phyloP scores from a whole-genome alignment of 2,888 invertebrate species.

The Orthosia incerta region DNA sequence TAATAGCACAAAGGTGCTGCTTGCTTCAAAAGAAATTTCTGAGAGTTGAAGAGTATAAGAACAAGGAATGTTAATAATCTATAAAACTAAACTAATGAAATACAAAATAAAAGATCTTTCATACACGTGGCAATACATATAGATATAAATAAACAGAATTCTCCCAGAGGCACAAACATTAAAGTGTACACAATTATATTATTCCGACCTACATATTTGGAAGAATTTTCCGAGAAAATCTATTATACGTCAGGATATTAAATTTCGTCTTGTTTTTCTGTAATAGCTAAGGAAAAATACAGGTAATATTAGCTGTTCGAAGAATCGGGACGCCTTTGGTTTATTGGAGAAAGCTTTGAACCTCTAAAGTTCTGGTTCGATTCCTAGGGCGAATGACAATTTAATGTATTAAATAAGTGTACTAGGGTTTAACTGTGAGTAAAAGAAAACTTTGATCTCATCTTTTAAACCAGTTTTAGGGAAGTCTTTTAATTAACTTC shows the following conservation, averaged over 20 bases:
- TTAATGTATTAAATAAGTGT: no score
- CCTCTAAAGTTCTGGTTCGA: not conserved
- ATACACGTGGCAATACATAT: not conserved
- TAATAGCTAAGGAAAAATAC: slow-evolving; percentile 1
- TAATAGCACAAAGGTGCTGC: no score
- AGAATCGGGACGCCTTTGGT: slow-evolving; percentile 7
- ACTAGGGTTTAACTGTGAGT: not conserved
- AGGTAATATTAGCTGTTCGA: not conserved
- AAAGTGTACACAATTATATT: slow-evolving; percentile 1
- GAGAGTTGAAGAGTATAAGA: no score
- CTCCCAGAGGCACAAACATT: slow-evolving; percentile 9
- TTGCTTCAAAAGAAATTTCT: no score
- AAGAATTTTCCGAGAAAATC: slow-evolving; percentile 23
- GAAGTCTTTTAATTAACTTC: not conserved
- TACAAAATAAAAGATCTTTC: no score
- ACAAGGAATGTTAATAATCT: no score
- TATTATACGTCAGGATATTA: slow-evolving; percentile 10
- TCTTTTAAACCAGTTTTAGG: not conserved
- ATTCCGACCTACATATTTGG: slow-evolving; percentile 19
- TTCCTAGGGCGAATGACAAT: not conserved
- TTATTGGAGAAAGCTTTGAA: not conserved
- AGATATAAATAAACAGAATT: not conserved
- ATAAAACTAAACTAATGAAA: no score
- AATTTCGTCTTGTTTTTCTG: slow-evolving; percentile 24
- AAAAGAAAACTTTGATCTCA: not conserved